These are phyloP conservation scores for Triplophysa yarkandensis DNA, from an alignment of 2,797 vertebrate species.

Conservation along the genomic window DNA sequence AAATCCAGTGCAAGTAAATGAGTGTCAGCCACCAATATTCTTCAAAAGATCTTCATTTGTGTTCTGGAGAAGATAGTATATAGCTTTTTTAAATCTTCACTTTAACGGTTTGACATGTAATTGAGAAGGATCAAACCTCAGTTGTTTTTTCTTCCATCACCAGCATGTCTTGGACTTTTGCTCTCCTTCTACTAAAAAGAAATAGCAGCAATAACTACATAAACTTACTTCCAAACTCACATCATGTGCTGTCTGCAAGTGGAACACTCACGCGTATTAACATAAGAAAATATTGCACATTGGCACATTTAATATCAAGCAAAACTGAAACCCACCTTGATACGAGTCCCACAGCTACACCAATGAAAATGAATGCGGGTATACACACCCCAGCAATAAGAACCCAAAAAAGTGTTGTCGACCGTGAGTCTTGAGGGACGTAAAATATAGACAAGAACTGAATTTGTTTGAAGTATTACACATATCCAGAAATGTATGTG, in stretches of 20 bases:
- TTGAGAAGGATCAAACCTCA: constrained; percentile 4
- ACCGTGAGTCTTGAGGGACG: not conserved
- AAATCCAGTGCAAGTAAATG: too few relatives aligned
- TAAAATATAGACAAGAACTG: not conserved
- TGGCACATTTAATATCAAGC: not conserved
- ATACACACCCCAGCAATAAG: not conserved
- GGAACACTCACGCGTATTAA: not conserved
- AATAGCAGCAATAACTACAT: not conserved
- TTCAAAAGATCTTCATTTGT: too few relatives aligned
- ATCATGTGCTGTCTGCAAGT: too few relatives aligned
- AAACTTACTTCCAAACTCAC: not conserved
- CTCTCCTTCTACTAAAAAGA: constrained; percentile 8
- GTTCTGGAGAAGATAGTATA: too few relatives aligned
- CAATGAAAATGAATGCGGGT: not conserved
- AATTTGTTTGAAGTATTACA: not conserved
- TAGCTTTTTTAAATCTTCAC: too few relatives aligned
- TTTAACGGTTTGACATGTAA: too few relatives aligned
- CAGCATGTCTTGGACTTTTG: not conserved
- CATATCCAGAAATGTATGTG: not conserved
- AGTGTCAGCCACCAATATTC: too few relatives aligned
- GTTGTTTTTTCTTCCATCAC: not conserved
- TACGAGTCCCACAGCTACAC: not conserved
- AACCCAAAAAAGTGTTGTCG: not conserved
- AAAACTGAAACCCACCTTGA: not conserved
- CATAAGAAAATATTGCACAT: not conserved